Conservation (phyloP, 2,113 vertebrate species). For the Myiopsitta monachus region DNA sequence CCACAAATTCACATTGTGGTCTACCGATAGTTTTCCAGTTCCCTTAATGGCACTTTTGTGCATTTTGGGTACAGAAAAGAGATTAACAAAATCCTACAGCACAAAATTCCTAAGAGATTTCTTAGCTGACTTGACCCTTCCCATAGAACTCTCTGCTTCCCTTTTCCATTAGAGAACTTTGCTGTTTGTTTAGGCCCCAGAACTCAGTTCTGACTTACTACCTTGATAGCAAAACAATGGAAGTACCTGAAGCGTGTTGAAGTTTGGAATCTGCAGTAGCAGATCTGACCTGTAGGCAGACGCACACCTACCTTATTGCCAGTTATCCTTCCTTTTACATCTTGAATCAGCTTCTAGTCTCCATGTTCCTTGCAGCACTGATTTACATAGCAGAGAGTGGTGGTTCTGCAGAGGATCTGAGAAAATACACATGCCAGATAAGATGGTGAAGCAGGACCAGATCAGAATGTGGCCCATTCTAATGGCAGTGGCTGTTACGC, state of each 20-base stretch:
- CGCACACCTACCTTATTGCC: neutral
- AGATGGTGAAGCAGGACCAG: neutral
- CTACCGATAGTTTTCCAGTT: neutral
- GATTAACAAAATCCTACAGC: neutral
- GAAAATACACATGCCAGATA: neutral
- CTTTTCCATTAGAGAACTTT: neutral
- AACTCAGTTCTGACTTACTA: neutral
- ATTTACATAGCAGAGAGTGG: neutral
- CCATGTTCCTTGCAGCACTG: neutral
- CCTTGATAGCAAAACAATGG: neutral
- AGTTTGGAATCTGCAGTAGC: neutral
- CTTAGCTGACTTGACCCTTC: neutral
- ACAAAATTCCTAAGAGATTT: neutral
- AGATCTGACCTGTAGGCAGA: neutral
- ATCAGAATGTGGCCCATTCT: neutral
- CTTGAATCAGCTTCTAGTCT: neutral
- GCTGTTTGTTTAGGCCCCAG: neutral
- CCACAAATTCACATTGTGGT: neutral
- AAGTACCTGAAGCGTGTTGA: neutral
- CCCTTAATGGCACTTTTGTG: neutral
- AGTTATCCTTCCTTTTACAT: neutral
- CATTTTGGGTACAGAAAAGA: neutral
- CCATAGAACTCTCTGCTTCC: neutral
- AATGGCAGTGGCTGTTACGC: neutral
- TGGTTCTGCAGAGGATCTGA: neutral